Evolutionary conservation across 2,888 invertebrate genomes (phyloP).

Genomic region (Nomada ferruginata): DNA sequence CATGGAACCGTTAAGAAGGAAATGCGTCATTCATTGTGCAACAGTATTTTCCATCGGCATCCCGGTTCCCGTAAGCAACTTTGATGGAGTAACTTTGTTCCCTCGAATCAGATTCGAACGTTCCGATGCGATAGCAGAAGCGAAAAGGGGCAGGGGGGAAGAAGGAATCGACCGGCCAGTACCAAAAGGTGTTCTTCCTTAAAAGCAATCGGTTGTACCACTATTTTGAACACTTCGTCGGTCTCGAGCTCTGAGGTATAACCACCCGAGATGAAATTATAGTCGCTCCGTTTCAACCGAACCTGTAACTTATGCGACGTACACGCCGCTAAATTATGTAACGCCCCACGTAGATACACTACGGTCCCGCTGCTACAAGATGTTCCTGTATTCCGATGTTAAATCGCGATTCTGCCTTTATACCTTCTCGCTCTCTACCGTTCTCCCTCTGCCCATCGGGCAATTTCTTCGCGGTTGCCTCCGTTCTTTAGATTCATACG

Average conservation of each 20-base stretch:
- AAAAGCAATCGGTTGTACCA: slow-evolving; percentile 83
- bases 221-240: slow-evolving; percentile 81
- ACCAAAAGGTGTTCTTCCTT: slow-evolving; percentile 71
- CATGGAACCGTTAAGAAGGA: slow-evolving; percentile 6
- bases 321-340: slow-evolving; percentile 79
- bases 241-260: slow-evolving; percentile 77
- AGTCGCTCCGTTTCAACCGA: slow-evolving; percentile 74
- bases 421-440: slow-evolving; percentile 22
- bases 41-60: slow-evolving; percentile 17
- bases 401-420: slow-evolving; percentile 69
- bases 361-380: slow-evolving; percentile 70
- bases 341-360: slow-evolving; percentile 78
- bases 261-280: slow-evolving; percentile 80
- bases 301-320: slow-evolving; percentile 78
- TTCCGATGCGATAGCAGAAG: slow-evolving; percentile 10
- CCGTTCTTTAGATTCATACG: not conserved
- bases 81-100: slow-evolving; percentile 48
- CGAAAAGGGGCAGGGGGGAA: slow-evolving; percentile 4
- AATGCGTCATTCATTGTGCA: not conserved
- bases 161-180: slow-evolving; percentile 47
- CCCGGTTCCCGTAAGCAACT: slow-evolving; percentile 34
- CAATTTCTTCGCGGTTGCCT: slow-evolving; percentile 35
- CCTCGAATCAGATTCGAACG: slow-evolving; percentile 23
- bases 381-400: slow-evolving; percentile 76
- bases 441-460: not conserved